phyloP scores from a whole-genome alignment of 1,140 invertebrate genomes.

The Drosophila hydei region DNA sequence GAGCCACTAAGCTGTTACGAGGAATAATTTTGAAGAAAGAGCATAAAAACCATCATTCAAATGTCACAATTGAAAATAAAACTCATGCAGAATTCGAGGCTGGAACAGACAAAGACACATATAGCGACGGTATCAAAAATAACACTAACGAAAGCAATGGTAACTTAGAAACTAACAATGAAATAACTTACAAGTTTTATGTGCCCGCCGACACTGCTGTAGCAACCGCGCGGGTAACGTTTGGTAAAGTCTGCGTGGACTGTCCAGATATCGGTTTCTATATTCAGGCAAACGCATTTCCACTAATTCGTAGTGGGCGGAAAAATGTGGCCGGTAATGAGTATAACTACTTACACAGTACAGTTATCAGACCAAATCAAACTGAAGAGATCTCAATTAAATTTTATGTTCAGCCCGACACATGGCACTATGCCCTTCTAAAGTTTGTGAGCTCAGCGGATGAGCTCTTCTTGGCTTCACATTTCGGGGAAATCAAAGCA shows the following conservation, averaged over 20 bases:
- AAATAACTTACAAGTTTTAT: slow-evolving; percentile 84
- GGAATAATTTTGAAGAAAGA: no score
- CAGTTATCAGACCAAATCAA: slow-evolving; percentile 68
- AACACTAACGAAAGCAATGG: not conserved
- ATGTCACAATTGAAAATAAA: no score
- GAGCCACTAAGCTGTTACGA: no score
- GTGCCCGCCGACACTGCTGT: slow-evolving; percentile 75
- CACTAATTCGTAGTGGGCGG: slow-evolving; percentile 19
- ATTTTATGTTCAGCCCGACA: slow-evolving; percentile 85
- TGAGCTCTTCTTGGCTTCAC: slow-evolving; percentile 8
- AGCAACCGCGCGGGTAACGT: slow-evolving; percentile 62
- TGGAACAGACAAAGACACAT: no score
- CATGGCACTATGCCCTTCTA: slow-evolving; percentile 86
- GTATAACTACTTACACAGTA: slow-evolving; percentile 59
- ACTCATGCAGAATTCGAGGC: no score
- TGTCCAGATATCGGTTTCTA: slow-evolving; percentile 72
- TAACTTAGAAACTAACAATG: slow-evolving; percentile 43
- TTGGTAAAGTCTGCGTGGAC: slow-evolving; percentile 57
- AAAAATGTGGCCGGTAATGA: slow-evolving; percentile 37
- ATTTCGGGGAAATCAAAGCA: not conserved
- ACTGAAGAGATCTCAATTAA: slow-evolving; percentile 68
- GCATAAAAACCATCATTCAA: no score
- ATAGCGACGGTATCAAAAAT: no score
- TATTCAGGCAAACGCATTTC: slow-evolving; percentile 73
- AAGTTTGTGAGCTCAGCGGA: slow-evolving; percentile 57